Percentiles rank a stretch among this genome's conserved stretches.
Evolutionary conservation across 2,797 vertebrate species (phyloP).

Genomic region (Xerus rutilus): DNA sequence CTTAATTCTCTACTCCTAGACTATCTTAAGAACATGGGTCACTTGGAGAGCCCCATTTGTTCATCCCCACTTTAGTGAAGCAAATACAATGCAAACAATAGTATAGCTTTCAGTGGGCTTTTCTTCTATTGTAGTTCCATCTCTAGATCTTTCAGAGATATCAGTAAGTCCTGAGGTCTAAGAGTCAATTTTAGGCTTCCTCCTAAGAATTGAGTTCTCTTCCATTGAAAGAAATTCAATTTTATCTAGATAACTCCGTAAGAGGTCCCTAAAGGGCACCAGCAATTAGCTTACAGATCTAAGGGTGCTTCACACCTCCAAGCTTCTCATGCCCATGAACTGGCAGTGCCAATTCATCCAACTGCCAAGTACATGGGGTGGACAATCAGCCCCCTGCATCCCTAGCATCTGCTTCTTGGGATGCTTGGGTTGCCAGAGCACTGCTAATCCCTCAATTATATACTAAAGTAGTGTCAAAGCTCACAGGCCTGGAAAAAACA

Average conservation of each 20-base stretch:
- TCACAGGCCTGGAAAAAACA: slow-evolving; percentile 70
- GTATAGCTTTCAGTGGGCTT: not conserved
- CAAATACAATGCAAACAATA: not conserved
- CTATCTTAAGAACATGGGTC: not conserved
- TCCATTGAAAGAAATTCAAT: slow-evolving; percentile 61
- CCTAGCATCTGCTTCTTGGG: slow-evolving; percentile 74
- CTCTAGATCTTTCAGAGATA: not conserved
- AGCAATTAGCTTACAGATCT: slow-evolving; percentile 64
- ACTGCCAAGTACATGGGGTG: slow-evolving; percentile 72
- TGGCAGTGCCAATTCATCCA: slow-evolving; percentile 59
- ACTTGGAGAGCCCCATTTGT: not conserved
- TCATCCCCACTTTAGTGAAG: not conserved
- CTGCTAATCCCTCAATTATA: slow-evolving; percentile 58
- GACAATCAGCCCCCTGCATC: slow-evolving; percentile 70
- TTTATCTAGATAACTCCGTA: slow-evolving; percentile 31
- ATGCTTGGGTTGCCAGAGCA: slow-evolving; percentile 60
- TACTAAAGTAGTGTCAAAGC: slow-evolving; percentile 59
- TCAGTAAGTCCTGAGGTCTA: not conserved
- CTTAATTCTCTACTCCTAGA: not conserved
- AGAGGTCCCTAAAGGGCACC: slow-evolving; percentile 1
- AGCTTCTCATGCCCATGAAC: slow-evolving; percentile 47
- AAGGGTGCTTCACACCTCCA: slow-evolving; percentile 26
- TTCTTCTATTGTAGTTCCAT: not conserved
- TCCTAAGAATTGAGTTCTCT: slow-evolving; percentile 40
- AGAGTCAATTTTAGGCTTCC: slow-evolving; percentile 6